These are phyloP conservation scores for Augochlorella aurata DNA, from an alignment of 2,888 invertebrate species.

Conservation along the genomic window DNA sequence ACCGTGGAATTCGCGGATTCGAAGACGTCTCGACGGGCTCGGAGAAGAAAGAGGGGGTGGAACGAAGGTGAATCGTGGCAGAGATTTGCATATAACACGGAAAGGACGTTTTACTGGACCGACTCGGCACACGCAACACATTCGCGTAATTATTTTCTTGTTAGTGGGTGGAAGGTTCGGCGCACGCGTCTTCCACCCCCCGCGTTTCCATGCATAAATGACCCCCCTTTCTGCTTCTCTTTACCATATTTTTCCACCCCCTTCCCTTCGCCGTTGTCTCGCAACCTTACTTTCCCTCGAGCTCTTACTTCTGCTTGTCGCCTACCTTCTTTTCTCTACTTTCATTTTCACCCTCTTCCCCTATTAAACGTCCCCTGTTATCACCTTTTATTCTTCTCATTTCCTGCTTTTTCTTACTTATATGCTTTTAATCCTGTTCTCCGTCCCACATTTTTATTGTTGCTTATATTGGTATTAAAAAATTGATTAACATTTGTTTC, in stretches of 20 bases:
- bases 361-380: neutral
- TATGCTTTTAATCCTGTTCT: too few relatives aligned
- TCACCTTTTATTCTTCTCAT: neutral
- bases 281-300: neutral
- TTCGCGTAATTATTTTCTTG: slow-evolving; percentile 77
- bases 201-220: slow-evolving; percentile 4
- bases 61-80: slow-evolving; percentile 25
- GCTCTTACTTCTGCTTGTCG: neutral
- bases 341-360: neutral
- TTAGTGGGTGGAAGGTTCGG: slow-evolving; percentile 48
- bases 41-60: neutral
- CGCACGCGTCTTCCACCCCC: slow-evolving; percentile 15
- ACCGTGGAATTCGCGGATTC: slow-evolving; percentile 14
- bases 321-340: neutral
- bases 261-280: neutral
- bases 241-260: neutral
- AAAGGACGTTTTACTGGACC: slow-evolving; percentile 60
- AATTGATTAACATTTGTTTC: too few relatives aligned
- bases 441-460: too few relatives aligned
- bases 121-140: slow-evolving; percentile 76
- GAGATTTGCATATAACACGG: slow-evolving; percentile 63
- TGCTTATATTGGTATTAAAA: too few relatives aligned
- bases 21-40: slow-evolving; percentile 10
- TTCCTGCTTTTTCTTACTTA: neutral
- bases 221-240: neutral